Evolutionary conservation across 2,888 invertebrate species (phyloP).

Genomic region (Patella depressa): DNA sequence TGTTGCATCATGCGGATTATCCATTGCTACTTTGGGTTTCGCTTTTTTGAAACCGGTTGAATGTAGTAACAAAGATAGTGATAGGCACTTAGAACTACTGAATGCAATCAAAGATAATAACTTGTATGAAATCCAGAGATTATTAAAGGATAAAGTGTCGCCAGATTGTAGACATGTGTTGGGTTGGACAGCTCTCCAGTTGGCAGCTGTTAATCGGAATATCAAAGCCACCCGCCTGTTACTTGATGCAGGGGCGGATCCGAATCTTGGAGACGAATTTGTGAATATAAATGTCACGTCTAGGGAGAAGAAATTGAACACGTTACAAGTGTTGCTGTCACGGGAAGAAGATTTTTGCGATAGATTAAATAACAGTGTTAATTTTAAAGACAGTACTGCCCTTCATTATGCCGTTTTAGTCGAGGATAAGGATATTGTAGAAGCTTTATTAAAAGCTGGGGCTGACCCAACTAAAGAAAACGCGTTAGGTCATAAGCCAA

Average conservation of each 20-base stretch:
- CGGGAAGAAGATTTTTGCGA: constrained; percentile 88
- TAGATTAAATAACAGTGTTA: constrained; percentile 77
- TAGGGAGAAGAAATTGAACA: constrained; percentile 78
- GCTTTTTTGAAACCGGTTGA: neutral
- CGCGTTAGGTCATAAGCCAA: constrained; percentile 83
- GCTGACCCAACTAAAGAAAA: constrained; percentile 78
- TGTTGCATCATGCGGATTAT: constrained; percentile 1
- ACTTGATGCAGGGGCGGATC: constrained; percentile 82
- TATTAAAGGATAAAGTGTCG: constrained; percentile 61
- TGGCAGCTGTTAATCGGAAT: constrained; percentile 85
- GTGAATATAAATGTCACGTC: constrained; percentile 80
- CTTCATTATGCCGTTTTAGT: constrained; percentile 89
- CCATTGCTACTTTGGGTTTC: neutral
- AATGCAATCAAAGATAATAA: neutral
- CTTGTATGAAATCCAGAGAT: neutral
- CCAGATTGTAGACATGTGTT: constrained; percentile 81
- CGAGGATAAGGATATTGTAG: constrained; percentile 78
- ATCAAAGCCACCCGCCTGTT: constrained; percentile 67
- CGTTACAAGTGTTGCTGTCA: constrained; percentile 77
- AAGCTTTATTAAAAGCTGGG: constrained; percentile 79
- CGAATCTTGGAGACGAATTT: constrained; percentile 83
- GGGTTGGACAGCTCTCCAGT: constrained; percentile 90
- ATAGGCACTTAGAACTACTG: neutral
- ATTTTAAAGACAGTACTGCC: constrained; percentile 88
- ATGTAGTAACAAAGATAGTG: neutral